Evolutionary conservation across 1,140 invertebrate genomes (phyloP), one percentile per base, ranked within the genome.

Genomic region (Phthorimaea operculella): DNA sequence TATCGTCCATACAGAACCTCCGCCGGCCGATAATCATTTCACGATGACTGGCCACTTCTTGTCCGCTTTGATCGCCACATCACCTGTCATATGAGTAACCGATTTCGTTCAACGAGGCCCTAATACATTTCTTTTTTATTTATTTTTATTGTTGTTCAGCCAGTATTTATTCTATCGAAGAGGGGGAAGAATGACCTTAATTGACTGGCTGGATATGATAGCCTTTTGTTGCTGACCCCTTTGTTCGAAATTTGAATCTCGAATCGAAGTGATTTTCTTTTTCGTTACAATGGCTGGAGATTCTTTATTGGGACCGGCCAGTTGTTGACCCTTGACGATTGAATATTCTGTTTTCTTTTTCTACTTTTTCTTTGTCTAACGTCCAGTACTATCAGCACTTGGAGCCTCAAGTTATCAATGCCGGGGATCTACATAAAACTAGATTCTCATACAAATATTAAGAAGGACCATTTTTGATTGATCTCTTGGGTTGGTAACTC

Each of bases 1-100:
- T 28, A 28, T 28, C 21, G 21, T 6, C 21, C 21, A 28, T 28
- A 28, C 6, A 28, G 21, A 28, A 28, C 21, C 21, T 28, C 21
- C 21, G 6, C 2, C 65, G 68, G 62, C 65, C 66, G 62, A 66
- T 78, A 78, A 78, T 78, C 64, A 78, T 78, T 78, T 73, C 66
- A 54, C 66, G 63, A 69, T 78, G 75, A 78, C 75, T 78, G 64
- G 68, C 66, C 65, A 64, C 61, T 76, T 72, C 15, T 61, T 59
- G 51, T 36, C 52, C 55, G 59, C 63, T 74, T 74, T 74, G 63
- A 71, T 65, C 64, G 62, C 52, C 62, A n/a, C 69, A 64, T 78
- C 71, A 73, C 72, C 73, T 74, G 73, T 78, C 72, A 78, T 74
- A 28, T 28, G 21, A 28, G 21, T 33, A 17, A 11, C 17, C 48